These are phyloP conservation scores for Neostethus bicornis DNA, from an alignment of 2,797 vertebrate genomes.

Conservation along the genomic window DNA sequence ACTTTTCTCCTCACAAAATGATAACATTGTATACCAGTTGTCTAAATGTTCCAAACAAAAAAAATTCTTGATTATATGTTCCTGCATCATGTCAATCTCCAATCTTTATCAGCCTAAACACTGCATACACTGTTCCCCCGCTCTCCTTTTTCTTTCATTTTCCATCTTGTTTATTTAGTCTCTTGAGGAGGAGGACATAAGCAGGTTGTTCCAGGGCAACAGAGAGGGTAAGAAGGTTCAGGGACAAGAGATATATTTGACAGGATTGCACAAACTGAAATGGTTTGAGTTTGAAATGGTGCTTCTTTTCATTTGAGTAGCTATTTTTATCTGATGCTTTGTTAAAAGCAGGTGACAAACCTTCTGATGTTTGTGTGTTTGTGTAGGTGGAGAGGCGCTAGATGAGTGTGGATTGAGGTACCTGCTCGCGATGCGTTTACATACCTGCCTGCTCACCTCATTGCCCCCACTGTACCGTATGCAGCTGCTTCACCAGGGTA, in stretches of 20 bases:
- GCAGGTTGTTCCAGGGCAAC: slow-evolving; percentile 74
- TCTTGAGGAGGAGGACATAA: slow-evolving; percentile 67
- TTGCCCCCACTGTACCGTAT: slow-evolving; percentile 94
- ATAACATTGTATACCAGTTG: slow-evolving; percentile 28
- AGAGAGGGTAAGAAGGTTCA: slow-evolving; percentile 65
- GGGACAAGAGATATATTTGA: slow-evolving; percentile 53
- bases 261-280: slow-evolving; percentile 38
- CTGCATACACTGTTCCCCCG: slow-evolving; percentile 27
- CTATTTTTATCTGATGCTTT: slow-evolving; percentile 1
- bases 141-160: slow-evolving; percentile 43
- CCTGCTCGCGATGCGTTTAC: slow-evolving; percentile 94
- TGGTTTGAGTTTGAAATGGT: slow-evolving; percentile 28
- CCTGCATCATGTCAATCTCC: slow-evolving; percentile 39
- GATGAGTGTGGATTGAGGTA: slow-evolving; percentile 97
- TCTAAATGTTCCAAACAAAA: slow-evolving; percentile 41
- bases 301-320: slow-evolving; percentile 1
- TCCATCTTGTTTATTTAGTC: slow-evolving; percentile 78
- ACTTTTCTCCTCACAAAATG: slow-evolving; percentile 17
- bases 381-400: slow-evolving; percentile 91
- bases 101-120: slow-evolving; percentile 52
- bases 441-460: slow-evolving; percentile 95
- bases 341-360: not conserved
- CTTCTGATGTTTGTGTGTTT: slow-evolving; percentile 23
- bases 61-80: slow-evolving; percentile 49
- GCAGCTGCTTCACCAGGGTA: slow-evolving; percentile 99